These are phyloP conservation scores for Macrophya annulata DNA, from an alignment of 2,888 invertebrate species.

Conservation along the genomic window DNA sequence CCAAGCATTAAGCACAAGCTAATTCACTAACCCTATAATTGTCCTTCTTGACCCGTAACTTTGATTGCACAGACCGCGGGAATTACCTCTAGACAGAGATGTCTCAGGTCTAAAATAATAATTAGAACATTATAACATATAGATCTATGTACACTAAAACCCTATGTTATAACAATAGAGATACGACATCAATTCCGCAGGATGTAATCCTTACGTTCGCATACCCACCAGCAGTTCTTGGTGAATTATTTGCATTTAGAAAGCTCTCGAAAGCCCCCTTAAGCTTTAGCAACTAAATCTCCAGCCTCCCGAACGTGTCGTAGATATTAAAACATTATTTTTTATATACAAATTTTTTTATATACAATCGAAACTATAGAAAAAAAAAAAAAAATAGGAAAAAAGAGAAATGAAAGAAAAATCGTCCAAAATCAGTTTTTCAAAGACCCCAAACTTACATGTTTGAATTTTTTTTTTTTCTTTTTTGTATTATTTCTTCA, in stretches of 20 bases:
- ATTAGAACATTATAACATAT: not conserved
- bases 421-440: too few species aligned
- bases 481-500: too few species aligned
- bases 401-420: too few species aligned
- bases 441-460: too few species aligned
- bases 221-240: not conserved
- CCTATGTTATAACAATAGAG: not conserved
- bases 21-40: slow-evolving; percentile 45
- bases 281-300: not conserved
- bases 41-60: not conserved
- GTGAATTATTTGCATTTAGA: slow-evolving; percentile 36
- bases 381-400: too few species aligned
- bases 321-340: not conserved
- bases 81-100: not conserved
- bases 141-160: not conserved
- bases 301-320: not conserved
- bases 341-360: not conserved
- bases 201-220: not conserved
- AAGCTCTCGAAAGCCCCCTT: not conserved
- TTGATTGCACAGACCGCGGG: not conserved
- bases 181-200: not conserved
- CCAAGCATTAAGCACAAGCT: not conserved
- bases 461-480: too few species aligned
- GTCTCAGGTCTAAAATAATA: slow-evolving; percentile 25
- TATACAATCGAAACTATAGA: too few species aligned